phyloP scores from a whole-genome alignment of 2,888 invertebrate species.

The Macrosoma leucophasiata region DNA sequence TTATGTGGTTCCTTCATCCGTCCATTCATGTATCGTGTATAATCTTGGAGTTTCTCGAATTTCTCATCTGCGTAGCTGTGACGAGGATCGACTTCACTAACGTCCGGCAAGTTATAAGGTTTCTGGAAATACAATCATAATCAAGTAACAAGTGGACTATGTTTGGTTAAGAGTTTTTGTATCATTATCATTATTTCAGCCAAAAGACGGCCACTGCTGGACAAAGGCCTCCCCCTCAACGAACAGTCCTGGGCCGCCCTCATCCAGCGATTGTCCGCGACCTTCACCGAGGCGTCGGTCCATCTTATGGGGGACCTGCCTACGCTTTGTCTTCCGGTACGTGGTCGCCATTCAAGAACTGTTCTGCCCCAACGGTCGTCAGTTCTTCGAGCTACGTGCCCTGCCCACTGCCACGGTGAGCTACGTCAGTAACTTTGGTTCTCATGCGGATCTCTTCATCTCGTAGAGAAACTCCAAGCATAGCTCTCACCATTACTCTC shows the following conservation, averaged over 20 bases:
- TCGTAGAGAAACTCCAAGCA: too few relatives aligned
- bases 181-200: not conserved
- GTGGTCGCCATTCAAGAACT: too few relatives aligned
- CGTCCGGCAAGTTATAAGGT: constrained; percentile 57
- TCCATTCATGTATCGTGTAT: constrained; percentile 53
- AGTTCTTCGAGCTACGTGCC: not conserved
- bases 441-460: too few relatives aligned
- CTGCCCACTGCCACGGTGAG: not conserved
- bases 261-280: too few relatives aligned
- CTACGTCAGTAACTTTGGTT: too few relatives aligned
- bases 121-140: constrained; percentile 34
- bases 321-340: too few relatives aligned
- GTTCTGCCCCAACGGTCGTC: not conserved
- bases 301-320: not conserved
- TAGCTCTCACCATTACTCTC: too few relatives aligned
- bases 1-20: constrained; percentile 62
- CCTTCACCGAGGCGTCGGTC: too few relatives aligned
- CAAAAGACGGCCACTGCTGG: not conserved
- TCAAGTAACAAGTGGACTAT: not conserved
- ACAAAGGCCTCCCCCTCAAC: not conserved
- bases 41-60: constrained; percentile 53
- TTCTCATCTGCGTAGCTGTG: constrained; percentile 61
- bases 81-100: constrained; percentile 46
- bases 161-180: not conserved
- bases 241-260: not conserved